Evolutionary conservation across 1,140 invertebrate genomes (phyloP).

Genomic region (Lepeophtheirus salmonis): DNA sequence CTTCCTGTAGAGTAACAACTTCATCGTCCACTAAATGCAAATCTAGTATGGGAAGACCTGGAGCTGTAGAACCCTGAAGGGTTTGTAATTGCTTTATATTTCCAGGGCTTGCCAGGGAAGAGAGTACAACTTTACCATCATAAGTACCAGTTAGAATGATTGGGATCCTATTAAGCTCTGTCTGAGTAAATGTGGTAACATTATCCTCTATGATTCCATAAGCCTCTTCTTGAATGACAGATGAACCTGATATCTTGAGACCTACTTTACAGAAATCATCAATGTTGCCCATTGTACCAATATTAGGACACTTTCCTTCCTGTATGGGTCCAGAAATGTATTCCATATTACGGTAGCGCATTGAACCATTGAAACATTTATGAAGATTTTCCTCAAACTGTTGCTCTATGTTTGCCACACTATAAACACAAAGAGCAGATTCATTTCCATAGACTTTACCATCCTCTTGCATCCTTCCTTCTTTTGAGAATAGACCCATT

Average conservation of each 20-base stretch:
- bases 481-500: slow-evolving; percentile 61
- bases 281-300: slow-evolving; percentile 56
- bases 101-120: not conserved
- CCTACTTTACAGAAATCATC: slow-evolving; percentile 77
- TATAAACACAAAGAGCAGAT: slow-evolving; percentile 55
- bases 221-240: not conserved
- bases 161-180: not conserved
- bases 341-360: slow-evolving; percentile 71
- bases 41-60: not conserved
- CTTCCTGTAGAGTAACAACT: not conserved
- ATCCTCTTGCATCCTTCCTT: slow-evolving; percentile 53
- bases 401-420: slow-evolving; percentile 61
- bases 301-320: slow-evolving; percentile 63
- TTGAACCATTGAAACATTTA: slow-evolving; percentile 86
- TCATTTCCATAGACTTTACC: slow-evolving; percentile 42
- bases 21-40: not conserved
- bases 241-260: slow-evolving; percentile 61
- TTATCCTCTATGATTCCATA: not conserved
- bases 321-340: slow-evolving; percentile 77
- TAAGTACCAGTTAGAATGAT: not conserved
- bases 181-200: not conserved
- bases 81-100: not conserved
- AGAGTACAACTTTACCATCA: not conserved
- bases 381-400: slow-evolving; percentile 91
- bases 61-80: not conserved